phyloP scores from a whole-genome alignment of 2,888 invertebrate genomes.

The Rhogogaster chlorosoma region DNA sequence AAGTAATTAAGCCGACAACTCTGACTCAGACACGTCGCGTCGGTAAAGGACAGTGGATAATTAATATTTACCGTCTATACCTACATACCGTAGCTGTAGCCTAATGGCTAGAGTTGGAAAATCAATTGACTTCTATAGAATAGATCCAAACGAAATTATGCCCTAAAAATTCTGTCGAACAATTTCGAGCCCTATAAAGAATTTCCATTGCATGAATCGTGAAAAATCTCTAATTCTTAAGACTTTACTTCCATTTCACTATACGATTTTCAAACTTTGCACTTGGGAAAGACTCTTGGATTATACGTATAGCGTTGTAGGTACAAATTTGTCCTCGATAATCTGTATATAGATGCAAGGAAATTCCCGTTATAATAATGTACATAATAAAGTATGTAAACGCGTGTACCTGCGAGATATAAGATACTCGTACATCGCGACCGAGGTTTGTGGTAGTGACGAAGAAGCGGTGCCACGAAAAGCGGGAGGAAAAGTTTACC shows the following conservation, averaged over 20 bases:
- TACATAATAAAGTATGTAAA: background rate
- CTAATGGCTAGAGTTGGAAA: background rate
- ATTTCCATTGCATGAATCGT: background rate
- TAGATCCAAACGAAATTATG: background rate
- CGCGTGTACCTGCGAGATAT: background rate
- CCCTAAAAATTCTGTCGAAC: background rate
- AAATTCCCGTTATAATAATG: background rate
- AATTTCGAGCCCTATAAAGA: background rate
- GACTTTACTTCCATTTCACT: background rate
- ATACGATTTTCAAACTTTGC: background rate
- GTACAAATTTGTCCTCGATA: background rate
- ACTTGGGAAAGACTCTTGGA: background rate
- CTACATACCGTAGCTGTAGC: background rate
- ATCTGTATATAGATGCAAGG: background rate
- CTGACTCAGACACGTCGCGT: constrained; percentile 14
- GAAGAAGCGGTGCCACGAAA: background rate
- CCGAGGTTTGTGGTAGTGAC: background rate
- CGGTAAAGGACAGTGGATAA: constrained; percentile 31
- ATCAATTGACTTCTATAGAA: constrained; percentile 6
- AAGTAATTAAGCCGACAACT: constrained; percentile 58
- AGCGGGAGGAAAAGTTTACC: constrained; percentile 17
- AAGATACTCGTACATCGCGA: background rate
- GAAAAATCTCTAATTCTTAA: background rate
- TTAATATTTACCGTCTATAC: constrained; percentile 42
- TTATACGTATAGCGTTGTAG: background rate